Percentiles rank a stretch among this genome's conserved stretches.
phyloP scores from a whole-genome alignment of 2,113 vertebrate genomes.

The Riparia riparia region DNA sequence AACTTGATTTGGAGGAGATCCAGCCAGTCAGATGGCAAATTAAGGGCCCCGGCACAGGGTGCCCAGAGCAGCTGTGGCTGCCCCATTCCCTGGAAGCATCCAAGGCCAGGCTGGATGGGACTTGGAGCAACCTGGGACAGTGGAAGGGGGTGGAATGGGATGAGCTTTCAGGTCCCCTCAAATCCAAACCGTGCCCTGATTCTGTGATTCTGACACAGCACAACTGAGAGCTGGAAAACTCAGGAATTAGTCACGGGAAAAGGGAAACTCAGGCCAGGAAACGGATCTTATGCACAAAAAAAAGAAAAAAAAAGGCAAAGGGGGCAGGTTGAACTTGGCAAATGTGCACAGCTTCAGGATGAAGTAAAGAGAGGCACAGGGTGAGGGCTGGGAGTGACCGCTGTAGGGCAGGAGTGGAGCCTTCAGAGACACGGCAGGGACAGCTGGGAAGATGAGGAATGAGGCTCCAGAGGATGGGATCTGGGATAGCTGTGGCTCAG shows the following conservation, averaged over 20 bases:
- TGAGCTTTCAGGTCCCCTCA: not conserved
- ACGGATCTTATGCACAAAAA: not conserved
- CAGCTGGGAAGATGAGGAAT: fast-evolving
- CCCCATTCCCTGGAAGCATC: not conserved
- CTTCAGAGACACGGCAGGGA: not conserved
- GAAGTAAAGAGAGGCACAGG: no score
- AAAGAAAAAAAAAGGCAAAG: not conserved
- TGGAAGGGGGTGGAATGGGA: fast-evolving
- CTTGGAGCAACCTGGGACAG: not conserved
- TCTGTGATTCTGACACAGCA: not conserved
- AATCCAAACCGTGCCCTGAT: not conserved
- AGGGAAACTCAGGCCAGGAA: not conserved
- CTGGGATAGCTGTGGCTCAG: not conserved
- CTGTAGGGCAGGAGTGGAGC: fast-evolving
- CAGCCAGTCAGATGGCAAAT: not conserved
- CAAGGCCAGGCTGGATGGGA: not conserved
- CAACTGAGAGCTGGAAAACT: not conserved
- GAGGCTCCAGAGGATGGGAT: not conserved
- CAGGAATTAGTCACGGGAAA: not conserved
- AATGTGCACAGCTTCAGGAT: fast-evolving
- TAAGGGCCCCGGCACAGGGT: not conserved
- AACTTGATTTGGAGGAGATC: not conserved
- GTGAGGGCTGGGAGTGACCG: fast-evolving
- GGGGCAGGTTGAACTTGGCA: not conserved
- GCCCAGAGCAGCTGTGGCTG: not conserved